Evolutionary conservation across 2,888 invertebrate species (phyloP).

Genomic region (Nematopogon swammerdamellus): DNA sequence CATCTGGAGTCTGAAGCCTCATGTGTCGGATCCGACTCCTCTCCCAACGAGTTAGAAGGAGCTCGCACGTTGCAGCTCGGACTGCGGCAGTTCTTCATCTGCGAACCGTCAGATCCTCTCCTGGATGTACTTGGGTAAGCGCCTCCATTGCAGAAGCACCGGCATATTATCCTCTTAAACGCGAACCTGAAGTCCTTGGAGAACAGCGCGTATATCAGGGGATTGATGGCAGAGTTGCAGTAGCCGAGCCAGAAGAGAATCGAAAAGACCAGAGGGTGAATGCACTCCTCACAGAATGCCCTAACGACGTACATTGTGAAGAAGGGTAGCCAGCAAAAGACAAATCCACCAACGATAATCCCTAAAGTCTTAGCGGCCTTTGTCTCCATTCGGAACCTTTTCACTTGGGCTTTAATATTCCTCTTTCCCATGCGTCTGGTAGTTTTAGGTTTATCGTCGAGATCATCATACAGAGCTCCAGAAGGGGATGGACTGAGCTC

Average conservation of each 20-base stretch:
- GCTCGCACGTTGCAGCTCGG: conserved; percentile 55
- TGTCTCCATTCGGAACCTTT: conserved; percentile 91
- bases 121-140: conserved; percentile 27
- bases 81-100: conserved; percentile 45
- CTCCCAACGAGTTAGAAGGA: conserved; percentile 48
- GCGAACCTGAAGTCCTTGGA: conserved; percentile 94
- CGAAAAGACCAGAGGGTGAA: conserved; percentile 81
- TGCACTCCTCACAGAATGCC: conserved; percentile 84
- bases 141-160: conserved; percentile 66
- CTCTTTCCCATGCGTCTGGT: conserved; percentile 79
- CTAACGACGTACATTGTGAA: conserved; percentile 91
- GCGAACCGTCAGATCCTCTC: conserved; percentile 56
- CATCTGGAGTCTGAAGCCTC: conserved; percentile 54
- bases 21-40: conserved; percentile 51
- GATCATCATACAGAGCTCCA: conserved; percentile 42
- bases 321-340: conserved; percentile 96
- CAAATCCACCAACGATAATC: conserved; percentile 96
- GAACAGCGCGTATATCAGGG: conserved; percentile 91
- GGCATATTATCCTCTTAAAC: conserved; percentile 89
- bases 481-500: conserved; percentile 45
- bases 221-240: conserved; percentile 95
- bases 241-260: conserved; percentile 97
- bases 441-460: conserved; percentile 40
- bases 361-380: conserved; percentile 96
- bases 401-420: conserved; percentile 88